Conservation (phyloP, 2,888 invertebrate genomes). For the Oligia strigilis region DNA sequence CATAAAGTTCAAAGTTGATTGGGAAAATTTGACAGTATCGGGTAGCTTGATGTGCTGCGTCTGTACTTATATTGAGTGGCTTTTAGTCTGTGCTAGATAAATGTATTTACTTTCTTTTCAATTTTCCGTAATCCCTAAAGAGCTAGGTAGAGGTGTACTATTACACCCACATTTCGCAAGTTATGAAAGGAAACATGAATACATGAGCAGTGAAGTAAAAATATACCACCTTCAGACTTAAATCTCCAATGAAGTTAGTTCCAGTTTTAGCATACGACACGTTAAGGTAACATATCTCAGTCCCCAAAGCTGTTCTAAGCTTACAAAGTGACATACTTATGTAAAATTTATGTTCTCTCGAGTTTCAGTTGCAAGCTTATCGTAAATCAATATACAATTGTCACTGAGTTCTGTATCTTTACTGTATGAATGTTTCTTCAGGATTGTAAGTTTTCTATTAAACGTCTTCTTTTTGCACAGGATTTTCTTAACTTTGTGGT, state of each 20-base stretch:
- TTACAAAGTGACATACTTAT: constrained; percentile 48
- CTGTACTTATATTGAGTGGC: too few species aligned
- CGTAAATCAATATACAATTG: constrained; percentile 36
- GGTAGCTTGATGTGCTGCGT: too few species aligned
- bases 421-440: neutral
- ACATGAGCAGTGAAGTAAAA: neutral
- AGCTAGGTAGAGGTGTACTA: neutral
- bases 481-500: neutral
- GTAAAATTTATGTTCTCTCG: constrained; percentile 46
- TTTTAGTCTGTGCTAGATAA: neutral
- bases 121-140: neutral
- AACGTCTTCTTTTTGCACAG: neutral
- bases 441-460: too few species aligned
- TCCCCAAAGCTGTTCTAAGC: constrained; percentile 37
- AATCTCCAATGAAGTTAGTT: constrained; percentile 18
- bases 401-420: constrained; percentile 9
- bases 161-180: neutral
- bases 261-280: constrained; percentile 38
- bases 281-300: constrained; percentile 20
- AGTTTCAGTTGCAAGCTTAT: constrained; percentile 33
- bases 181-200: neutral
- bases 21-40: too few species aligned
- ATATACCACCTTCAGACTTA: neutral
- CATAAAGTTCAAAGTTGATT: too few species aligned
- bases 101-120: neutral